Conservation (phyloP, 2,888 invertebrate species). For the Lithosia quadra region DNA sequence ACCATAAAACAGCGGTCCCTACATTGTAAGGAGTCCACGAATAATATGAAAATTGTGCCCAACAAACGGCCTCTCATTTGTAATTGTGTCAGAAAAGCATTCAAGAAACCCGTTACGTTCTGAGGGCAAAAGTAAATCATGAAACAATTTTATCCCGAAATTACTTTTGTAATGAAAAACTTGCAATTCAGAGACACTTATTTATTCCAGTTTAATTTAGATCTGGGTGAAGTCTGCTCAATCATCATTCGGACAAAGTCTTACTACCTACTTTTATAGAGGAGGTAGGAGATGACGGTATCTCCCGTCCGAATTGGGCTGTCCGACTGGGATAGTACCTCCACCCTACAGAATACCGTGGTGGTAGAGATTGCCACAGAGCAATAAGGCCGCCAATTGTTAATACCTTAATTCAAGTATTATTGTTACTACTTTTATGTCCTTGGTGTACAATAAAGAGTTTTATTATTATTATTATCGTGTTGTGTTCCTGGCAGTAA, state of each 20-base stretch:
- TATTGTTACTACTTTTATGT: no score
- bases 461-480: no score
- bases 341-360: no score
- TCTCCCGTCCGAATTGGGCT: no score
- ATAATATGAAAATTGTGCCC: neutral
- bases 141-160: slow-evolving; percentile 13
- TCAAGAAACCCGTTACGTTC: slow-evolving; percentile 11
- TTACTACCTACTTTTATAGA: no score
- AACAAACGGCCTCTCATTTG: neutral
- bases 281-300: no score
- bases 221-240: slow-evolving; percentile 59
- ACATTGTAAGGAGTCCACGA: neutral
- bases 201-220: slow-evolving; percentile 59
- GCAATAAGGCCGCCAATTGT: no score
- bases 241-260: slow-evolving; percentile 59
- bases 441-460: no score
- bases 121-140: slow-evolving; percentile 13
- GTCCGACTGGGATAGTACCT: no score
- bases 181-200: slow-evolving; percentile 4
- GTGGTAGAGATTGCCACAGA: no score
- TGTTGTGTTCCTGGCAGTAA: no score
- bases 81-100: slow-evolving; percentile 1
- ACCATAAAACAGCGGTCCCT: neutral
- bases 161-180: slow-evolving; percentile 11
- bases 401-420: no score